These are phyloP conservation scores for human (Homo sapiens) DNA, from an alignment of 2,113 vertebrate species.

Conservation along the genomic window DNA sequence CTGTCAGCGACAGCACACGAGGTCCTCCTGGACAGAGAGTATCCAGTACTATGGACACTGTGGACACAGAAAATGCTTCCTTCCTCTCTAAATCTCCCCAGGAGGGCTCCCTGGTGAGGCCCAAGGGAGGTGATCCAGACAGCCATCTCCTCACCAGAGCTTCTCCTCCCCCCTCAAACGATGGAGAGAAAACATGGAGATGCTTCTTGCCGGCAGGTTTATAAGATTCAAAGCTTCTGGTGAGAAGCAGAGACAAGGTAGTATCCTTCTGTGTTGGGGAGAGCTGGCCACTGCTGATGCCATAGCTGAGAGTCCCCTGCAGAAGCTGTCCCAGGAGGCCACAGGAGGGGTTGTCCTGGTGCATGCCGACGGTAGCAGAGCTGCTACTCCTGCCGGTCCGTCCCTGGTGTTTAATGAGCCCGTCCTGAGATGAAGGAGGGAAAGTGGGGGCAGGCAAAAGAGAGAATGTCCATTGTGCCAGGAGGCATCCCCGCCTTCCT, in stretches of 20 bases:
- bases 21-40: neutral
- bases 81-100: neutral
- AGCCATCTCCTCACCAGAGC: too few species aligned
- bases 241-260: neutral
- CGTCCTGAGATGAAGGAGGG: neutral
- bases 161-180: neutral
- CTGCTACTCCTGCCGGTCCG: rapidly evolving
- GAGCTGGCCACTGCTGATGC: neutral
- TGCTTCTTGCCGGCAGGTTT: neutral
- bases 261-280: neutral
- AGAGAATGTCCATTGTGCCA: rapidly evolving
- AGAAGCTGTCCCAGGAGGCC: neutral
- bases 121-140: neutral
- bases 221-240: neutral
- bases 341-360: neutral
- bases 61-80: neutral
- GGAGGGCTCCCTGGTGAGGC: neutral
- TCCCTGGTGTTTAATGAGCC: rapidly evolving
- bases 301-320: too few species aligned
- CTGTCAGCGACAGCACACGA: too few species aligned
- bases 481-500: neutral
- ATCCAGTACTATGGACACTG: neutral
- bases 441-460: neutral
- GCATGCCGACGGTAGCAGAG: rapidly evolving
- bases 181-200: neutral